phyloP scores from a whole-genome alignment of 2,888 invertebrate species.

The Anthophora plumipes region DNA sequence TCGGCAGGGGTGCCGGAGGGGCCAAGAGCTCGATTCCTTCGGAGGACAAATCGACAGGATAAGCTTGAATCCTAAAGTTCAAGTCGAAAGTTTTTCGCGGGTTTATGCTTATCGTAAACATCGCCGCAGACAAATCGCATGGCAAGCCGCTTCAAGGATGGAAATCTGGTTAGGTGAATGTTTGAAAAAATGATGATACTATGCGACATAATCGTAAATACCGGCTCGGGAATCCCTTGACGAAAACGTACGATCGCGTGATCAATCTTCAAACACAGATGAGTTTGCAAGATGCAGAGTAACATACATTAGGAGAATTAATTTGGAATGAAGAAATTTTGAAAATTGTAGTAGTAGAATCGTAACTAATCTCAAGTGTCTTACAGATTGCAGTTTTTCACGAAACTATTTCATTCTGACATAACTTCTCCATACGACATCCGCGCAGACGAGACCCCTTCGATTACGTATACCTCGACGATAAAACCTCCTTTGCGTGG shows the following conservation, averaged over 20 bases:
- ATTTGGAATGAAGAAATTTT: too few species aligned
- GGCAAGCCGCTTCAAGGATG: conserved; percentile 9
- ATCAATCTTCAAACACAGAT: background rate
- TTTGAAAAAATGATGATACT: conserved; percentile 6
- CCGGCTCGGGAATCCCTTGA: background rate
- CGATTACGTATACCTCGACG: conserved; percentile 80
- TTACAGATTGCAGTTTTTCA: background rate
- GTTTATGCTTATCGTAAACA: conserved; percentile 71
- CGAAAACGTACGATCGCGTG: background rate
- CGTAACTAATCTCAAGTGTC: too few species aligned
- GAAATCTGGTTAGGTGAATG: conserved; percentile 1
- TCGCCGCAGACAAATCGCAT: conserved; percentile 48
- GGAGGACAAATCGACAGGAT: conserved; percentile 39
- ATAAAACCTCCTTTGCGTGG: conserved; percentile 83
- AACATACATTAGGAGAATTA: too few species aligned
- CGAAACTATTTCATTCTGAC: conserved; percentile 36
- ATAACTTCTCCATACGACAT: conserved; percentile 54
- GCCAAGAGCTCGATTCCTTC: conserved; percentile 2
- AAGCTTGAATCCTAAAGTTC: conserved; percentile 12
- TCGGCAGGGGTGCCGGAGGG: conserved; percentile 35
- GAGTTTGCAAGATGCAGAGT: too few species aligned
- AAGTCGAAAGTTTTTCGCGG: conserved; percentile 30
- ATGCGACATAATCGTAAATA: conserved; percentile 42
- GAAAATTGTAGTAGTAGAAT: background rate
- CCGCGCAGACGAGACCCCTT: conserved; percentile 66